Conservation (phyloP, 2,888 invertebrate genomes). For the Lepas anatifera region DNA sequence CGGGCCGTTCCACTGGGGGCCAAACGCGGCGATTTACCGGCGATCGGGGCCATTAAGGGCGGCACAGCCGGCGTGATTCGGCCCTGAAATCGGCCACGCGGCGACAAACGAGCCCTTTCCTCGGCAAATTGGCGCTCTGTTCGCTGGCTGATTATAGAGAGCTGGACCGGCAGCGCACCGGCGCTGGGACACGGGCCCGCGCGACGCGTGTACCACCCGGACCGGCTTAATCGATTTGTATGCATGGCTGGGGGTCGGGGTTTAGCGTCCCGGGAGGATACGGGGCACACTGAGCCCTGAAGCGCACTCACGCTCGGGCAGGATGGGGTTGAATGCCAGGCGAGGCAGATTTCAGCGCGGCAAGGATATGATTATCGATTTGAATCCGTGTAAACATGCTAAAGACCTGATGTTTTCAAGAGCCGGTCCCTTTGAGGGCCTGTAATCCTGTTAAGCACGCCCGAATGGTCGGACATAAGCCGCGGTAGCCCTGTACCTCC, state of each 20-base stretch:
- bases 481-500: background rate
- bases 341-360: background rate
- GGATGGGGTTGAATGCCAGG: background rate
- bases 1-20: background rate
- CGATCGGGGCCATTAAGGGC: background rate
- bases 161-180: background rate
- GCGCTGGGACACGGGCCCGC: background rate
- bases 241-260: background rate
- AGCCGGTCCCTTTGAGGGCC: background rate
- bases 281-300: background rate
- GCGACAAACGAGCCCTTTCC: background rate
- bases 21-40: background rate
- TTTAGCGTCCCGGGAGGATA: too few species aligned
- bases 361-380: slow-evolving; percentile 6
- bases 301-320: background rate
- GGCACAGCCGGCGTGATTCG: background rate
- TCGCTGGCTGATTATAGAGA: background rate
- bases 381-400: slow-evolving; percentile 6
- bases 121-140: background rate
- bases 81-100: background rate
- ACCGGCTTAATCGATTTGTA: background rate
- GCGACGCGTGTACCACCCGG: slow-evolving; percentile 5
- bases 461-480: background rate
- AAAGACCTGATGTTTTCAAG: slow-evolving; percentile 2
- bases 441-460: background rate